Percentiles rank a stretch among this genome's conserved stretches.
phyloP scores from a whole-genome alignment of 2,888 invertebrate species.

The Brachypterus glaber region DNA sequence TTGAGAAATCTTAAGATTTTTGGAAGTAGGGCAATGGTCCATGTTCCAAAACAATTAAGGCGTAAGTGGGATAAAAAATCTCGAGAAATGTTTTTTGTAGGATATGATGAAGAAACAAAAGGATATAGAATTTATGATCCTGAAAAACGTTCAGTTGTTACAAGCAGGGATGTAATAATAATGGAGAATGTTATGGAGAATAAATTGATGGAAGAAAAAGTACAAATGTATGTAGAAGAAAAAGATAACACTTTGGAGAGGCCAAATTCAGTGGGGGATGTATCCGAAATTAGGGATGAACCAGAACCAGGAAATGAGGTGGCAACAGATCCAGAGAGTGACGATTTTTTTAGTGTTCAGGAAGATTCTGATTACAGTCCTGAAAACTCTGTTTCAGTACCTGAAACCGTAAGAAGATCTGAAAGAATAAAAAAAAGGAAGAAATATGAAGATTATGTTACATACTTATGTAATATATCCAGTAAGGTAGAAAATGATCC shows the following conservation, averaged over 20 bases:
- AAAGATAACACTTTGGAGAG: slow-evolving; percentile 2
- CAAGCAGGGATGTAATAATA: slow-evolving; percentile 14
- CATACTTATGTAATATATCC: slow-evolving; percentile 16
- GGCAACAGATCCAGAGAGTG: too few relatives aligned
- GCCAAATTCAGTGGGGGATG: slow-evolving; percentile 14
- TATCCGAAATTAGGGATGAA: background rate
- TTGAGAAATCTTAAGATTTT: slow-evolving; percentile 31
- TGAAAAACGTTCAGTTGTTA: slow-evolving; percentile 9
- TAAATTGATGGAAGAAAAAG: background rate
- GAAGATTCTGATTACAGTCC: slow-evolving; percentile 6
- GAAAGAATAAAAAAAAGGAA: slow-evolving; percentile 18
- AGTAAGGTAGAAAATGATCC: slow-evolving; percentile 13
- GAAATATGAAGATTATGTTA: slow-evolving; percentile 19
- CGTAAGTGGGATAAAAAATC: slow-evolving; percentile 29
- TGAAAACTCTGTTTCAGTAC: background rate
- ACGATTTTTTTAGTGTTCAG: too few relatives aligned
- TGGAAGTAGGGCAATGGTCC: slow-evolving; percentile 29
- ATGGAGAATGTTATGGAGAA: slow-evolving; percentile 8
- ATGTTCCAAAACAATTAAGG: slow-evolving; percentile 28
- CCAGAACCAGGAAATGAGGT: too few relatives aligned
- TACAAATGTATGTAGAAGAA: background rate
- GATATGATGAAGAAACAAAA: slow-evolving; percentile 22
- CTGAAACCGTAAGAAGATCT: slow-evolving; percentile 17
- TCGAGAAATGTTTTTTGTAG: slow-evolving; percentile 24
- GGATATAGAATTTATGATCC: slow-evolving; percentile 22